Conservation (phyloP, 2,888 invertebrate genomes). For the Clepsis dumicolana region DNA sequence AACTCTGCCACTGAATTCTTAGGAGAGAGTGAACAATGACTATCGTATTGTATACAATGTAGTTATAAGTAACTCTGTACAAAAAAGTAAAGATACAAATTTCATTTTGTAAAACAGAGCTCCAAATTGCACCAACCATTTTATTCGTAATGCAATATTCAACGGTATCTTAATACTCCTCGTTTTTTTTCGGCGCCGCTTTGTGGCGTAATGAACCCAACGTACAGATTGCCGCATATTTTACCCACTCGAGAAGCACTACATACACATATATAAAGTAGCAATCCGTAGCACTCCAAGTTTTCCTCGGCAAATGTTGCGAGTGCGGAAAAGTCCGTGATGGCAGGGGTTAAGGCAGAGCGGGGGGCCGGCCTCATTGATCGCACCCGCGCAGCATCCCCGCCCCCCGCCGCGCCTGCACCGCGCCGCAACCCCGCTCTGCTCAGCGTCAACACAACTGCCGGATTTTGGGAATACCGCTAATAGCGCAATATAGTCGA, state of each 20-base stretch:
- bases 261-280: slow-evolving; percentile 43
- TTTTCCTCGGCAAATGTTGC: slow-evolving; percentile 40
- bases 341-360: slow-evolving; percentile 42
- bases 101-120: background rate
- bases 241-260: slow-evolving; percentile 40
- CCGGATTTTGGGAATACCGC: slow-evolving; percentile 53
- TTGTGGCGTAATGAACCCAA: slow-evolving; percentile 36
- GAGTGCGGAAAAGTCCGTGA: slow-evolving; percentile 43
- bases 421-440: slow-evolving; percentile 63
- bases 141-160: slow-evolving; percentile 4
- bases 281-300: slow-evolving; percentile 42
- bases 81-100: background rate
- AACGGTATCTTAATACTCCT: background rate
- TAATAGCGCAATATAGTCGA: slow-evolving; percentile 15
- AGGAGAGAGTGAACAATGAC: background rate
- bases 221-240: slow-evolving; percentile 41
- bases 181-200: slow-evolving; percentile 4
- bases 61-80: background rate
- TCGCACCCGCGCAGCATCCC: slow-evolving; percentile 78
- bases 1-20: slow-evolving; percentile 13
- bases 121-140: background rate
- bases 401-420: slow-evolving; percentile 54
- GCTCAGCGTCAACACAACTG: slow-evolving; percentile 66
- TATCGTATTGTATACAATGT: background rate
- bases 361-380: slow-evolving; percentile 77